Evolutionary conservation across 2,888 invertebrate species (phyloP).

Genomic region (Ellobium chinense): DNA sequence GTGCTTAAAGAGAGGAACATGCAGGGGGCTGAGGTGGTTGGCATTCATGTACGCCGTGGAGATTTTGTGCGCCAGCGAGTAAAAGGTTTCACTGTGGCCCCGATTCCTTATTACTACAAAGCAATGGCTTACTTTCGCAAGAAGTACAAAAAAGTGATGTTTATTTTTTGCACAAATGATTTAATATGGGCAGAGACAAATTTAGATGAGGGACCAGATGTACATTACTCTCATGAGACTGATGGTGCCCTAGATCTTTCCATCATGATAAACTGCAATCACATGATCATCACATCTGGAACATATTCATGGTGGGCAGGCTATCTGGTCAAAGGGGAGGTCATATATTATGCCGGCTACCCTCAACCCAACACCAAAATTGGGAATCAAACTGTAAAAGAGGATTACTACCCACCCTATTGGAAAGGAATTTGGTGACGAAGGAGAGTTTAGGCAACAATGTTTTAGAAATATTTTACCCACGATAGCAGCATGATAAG

Average conservation of each 20-base stretch:
- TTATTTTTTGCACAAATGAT: conserved; percentile 78
- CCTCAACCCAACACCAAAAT: conserved; percentile 72
- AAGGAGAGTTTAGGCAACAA: too few species aligned
- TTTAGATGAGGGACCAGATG: conserved; percentile 59
- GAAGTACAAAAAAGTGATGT: conserved; percentile 68
- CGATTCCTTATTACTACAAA: conserved; percentile 70
- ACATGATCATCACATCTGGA: conserved; percentile 76
- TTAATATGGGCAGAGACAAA: conserved; percentile 70
- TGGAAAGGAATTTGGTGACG: conserved; percentile 74
- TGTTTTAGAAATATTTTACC: too few species aligned
- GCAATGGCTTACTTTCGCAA: conserved; percentile 71
- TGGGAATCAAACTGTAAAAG: conserved; percentile 70
- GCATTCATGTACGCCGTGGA: conserved; percentile 78
- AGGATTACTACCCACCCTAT: conserved; percentile 75
- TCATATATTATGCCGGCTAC: conserved; percentile 76
- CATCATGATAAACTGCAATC: conserved; percentile 72
- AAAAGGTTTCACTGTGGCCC: conserved; percentile 76
- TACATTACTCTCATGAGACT: conserved; percentile 56
- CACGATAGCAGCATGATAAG: too few species aligned
- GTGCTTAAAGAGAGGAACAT: conserved; percentile 50
- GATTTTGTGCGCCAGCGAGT: conserved; percentile 74
- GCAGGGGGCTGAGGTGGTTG: conserved; percentile 56
- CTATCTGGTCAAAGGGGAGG: conserved; percentile 74
- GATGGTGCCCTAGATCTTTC: conserved; percentile 76
- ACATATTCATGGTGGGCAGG: conserved; percentile 80